Evolutionary conservation across 2,888 invertebrate species (phyloP).

Genomic region (Pachycephus smyrnensis): DNA sequence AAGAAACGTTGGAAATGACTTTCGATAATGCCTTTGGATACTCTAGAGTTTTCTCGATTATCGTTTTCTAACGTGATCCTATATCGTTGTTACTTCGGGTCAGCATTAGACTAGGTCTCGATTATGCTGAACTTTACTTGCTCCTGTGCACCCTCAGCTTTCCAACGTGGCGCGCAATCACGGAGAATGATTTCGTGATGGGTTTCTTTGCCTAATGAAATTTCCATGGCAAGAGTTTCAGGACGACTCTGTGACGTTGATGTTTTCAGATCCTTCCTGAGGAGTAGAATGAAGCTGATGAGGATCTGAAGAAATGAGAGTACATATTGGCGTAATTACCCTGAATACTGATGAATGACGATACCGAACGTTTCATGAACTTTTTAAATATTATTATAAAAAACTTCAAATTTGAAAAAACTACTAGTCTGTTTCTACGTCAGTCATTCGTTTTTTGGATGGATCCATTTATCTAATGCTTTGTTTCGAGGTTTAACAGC

Average conservation of each 20-base stretch:
- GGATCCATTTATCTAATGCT: background rate
- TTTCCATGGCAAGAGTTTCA: background rate
- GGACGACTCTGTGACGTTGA: background rate
- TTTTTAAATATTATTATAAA: background rate
- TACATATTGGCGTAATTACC: background rate
- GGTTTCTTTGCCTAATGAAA: background rate
- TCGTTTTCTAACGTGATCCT: background rate
- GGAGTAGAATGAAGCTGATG: background rate
- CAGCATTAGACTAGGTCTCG: background rate
- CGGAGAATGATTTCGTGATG: background rate
- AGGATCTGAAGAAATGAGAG: background rate
- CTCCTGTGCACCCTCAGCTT: too few relatives aligned
- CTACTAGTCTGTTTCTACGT: background rate
- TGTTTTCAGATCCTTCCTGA: background rate
- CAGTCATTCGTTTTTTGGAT: background rate
- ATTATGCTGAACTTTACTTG: background rate
- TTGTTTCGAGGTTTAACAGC: background rate
- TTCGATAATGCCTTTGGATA: background rate
- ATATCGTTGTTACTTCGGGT: background rate
- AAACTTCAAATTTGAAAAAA: background rate
- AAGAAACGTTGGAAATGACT: background rate
- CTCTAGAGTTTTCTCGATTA: background rate
- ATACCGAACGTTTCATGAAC: background rate
- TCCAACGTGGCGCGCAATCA: background rate
- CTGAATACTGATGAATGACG: background rate